These are phyloP conservation scores for Enteromius argenteus DNA, from an alignment of 2,797 vertebrate species.

Conservation along the genomic window DNA sequence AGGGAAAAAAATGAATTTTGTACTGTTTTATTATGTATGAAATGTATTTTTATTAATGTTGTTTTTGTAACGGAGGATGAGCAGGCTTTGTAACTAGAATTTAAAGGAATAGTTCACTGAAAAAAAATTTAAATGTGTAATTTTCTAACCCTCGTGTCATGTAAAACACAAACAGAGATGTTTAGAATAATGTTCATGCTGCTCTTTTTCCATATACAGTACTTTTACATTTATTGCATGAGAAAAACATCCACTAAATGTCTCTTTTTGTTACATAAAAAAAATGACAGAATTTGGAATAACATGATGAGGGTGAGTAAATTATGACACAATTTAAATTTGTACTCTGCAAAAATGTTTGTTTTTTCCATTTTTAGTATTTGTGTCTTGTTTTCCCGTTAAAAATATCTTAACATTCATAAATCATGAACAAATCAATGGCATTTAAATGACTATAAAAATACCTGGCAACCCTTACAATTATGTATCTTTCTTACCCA, in stretches of 20 bases:
- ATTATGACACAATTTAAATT: not conserved
- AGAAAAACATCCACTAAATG: not conserved
- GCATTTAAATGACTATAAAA: too few species aligned
- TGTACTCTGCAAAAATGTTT: not conserved
- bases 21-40: constrained; percentile 70
- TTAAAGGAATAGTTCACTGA: constrained; percentile 24
- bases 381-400: not conserved
- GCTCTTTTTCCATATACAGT: not conserved
- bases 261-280: constrained; percentile 6
- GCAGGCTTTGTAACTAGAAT: constrained; percentile 45
- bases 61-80: constrained; percentile 64
- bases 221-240: constrained; percentile 25
- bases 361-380: not conserved
- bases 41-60: constrained; percentile 77
- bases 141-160: not conserved
- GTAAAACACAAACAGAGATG: not conserved
- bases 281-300: not conserved
- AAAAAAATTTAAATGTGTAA: not conserved
- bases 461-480: not conserved
- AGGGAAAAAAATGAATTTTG: constrained; percentile 66
- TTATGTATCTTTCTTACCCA: not conserved
- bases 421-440: not conserved
- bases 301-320: not conserved
- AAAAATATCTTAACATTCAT: not conserved
- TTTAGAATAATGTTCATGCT: constrained; percentile 15